Percentiles rank a stretch among this genome's conserved stretches.
These are phyloP conservation scores for Xenops minutus DNA, from an alignment of 2,797 vertebrate species.

Conservation along the genomic window DNA sequence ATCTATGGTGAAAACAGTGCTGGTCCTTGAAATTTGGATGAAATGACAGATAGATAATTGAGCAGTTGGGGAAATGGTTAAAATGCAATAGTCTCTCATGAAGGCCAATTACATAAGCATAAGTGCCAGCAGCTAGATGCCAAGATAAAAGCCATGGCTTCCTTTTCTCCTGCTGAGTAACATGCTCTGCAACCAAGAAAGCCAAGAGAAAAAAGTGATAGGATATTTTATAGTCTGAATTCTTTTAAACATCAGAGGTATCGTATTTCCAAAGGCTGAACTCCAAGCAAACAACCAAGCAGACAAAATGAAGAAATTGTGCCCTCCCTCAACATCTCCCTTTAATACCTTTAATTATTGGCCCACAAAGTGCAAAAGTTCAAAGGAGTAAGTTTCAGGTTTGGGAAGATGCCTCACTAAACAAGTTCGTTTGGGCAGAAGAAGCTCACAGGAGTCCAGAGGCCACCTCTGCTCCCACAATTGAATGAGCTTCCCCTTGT, in stretches of 20 bases:
- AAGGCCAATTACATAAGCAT: constrained; percentile 5
- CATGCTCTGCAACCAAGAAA: neutral
- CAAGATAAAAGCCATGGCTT: constrained; percentile 45
- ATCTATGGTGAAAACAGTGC: constrained; percentile 4
- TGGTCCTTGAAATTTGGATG: constrained; percentile 9
- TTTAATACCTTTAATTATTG: constrained; percentile 13
- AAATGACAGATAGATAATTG: constrained; percentile 31
- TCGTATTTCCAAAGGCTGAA: neutral
- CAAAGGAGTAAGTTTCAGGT: neutral
- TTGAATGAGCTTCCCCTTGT: neutral
- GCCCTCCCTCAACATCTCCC: neutral
- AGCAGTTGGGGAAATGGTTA: neutral
- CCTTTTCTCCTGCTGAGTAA: constrained; percentile 24
- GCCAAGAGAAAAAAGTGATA: neutral
- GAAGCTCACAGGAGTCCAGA: neutral
- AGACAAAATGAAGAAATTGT: neutral
- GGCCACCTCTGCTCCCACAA: neutral
- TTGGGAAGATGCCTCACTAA: neutral
- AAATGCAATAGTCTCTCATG: neutral
- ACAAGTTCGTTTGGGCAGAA: neutral
- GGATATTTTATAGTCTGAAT: neutral
- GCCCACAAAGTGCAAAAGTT: neutral
- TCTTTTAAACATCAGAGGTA: neutral
- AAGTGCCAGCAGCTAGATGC: constrained; percentile 13
- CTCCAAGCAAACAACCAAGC: neutral